Evolutionary conservation across 1,140 invertebrate species (phyloP), one percentile per base, ranked within the genome.

Genomic region (Drosophila leontia): DNA sequence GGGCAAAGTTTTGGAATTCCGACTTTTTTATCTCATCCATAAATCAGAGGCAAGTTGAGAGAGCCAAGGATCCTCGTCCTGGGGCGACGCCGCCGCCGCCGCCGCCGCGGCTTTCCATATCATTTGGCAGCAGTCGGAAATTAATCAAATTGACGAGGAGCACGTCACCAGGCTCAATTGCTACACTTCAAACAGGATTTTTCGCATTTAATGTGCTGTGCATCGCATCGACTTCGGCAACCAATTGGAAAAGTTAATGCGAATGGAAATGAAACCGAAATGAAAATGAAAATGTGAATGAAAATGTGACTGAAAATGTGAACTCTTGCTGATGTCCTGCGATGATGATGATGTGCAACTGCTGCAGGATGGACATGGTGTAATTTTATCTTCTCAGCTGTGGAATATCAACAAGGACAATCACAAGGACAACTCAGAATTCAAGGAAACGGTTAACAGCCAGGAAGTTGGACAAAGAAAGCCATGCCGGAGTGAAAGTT

Each of bases 11-110:
- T 84, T 74, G 57, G 63, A 75, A 82, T 78, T 85, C 75, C 61
- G 81, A 80, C 70, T 74, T 67, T 82, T 82, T 82, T 86, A 86
- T 86, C 82, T 78, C 75, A 61, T 78, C 71, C 82, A 86, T 85
- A 86, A 85, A 82, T 85, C 82, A 85, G 63, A 68, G 53, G 32
- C 80, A 75, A 81, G 78, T 85, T 74, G 59, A 69, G 55, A 41
- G 59, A 48, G 44, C 26, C 19, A 58, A 5, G 4, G 17, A 44
- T 64, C 47, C 19, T n/a, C 13, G 53, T 56, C 53, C 53, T 56
- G 53, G 53, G 53, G 19, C 39, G 34, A 13, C 39, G 12, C 0
- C 37, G 13, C n/a, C 23, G 23, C n/a, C 23, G 23, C 23, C 23
- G 23, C 23, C 23, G 23, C 0, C 55, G 65, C 50, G 42, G 41